Conservation (phyloP, 2,113 vertebrate genomes). For the Myrmecobius fasciatus region DNA sequence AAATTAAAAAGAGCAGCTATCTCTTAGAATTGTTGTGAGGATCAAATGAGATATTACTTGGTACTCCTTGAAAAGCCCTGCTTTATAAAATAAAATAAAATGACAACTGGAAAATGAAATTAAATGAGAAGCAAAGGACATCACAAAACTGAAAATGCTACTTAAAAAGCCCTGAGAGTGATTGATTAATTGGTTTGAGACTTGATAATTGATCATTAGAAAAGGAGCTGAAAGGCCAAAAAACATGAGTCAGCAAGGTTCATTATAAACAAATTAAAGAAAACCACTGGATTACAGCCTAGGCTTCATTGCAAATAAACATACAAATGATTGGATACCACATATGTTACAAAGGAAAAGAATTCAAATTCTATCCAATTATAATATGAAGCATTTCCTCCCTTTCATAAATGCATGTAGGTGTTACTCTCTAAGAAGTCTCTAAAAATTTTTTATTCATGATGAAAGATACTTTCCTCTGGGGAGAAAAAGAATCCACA, state of each 20-base stretch:
- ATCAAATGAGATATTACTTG: background rate
- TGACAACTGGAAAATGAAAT: background rate
- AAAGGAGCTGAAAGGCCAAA: slow-evolving; percentile 51
- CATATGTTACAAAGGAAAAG: slow-evolving; percentile 58
- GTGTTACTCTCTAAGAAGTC: slow-evolving; percentile 26
- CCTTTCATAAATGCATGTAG: slow-evolving; percentile 26
- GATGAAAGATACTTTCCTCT: slow-evolving; percentile 57
- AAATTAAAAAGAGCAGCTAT: background rate
- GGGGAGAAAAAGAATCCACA: background rate
- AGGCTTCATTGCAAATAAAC: slow-evolving; percentile 12
- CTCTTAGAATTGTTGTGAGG: background rate
- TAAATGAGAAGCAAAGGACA: background rate
- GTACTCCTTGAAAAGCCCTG: background rate
- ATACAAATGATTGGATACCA: slow-evolving; percentile 36
- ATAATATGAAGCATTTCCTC: slow-evolving; percentile 53
- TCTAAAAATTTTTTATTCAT: slow-evolving; percentile 49
- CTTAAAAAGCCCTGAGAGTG: background rate
- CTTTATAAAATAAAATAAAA: background rate
- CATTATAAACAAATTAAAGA: slow-evolving; percentile 33
- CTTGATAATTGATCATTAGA: slow-evolving; percentile 29
- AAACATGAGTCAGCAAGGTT: slow-evolving; percentile 24
- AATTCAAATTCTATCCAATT: slow-evolving; percentile 61
- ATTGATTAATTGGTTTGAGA: slow-evolving; percentile 47
- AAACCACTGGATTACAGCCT: background rate
- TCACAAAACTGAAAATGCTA: background rate